Evolutionary conservation across 2,113 vertebrate genomes (phyloP).

Genomic region (Daboia siamensis): DNA sequence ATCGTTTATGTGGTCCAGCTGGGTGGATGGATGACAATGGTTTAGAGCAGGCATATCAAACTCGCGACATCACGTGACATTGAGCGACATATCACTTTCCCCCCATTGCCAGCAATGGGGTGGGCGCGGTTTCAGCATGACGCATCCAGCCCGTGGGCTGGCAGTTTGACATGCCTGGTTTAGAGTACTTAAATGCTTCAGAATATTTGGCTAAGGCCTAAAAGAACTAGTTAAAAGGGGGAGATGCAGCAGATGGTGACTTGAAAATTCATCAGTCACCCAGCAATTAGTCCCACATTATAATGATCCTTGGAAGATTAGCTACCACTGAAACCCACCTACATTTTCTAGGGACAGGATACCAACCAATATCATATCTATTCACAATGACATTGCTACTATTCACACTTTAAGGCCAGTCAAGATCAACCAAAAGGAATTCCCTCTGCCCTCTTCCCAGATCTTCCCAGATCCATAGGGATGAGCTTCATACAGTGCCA

Average conservation of each 20-base stretch:
- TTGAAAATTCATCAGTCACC: accelerated
- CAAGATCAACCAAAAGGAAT: neutral
- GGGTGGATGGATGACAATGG: neutral
- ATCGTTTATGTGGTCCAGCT: neutral
- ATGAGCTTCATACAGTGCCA: neutral
- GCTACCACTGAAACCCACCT: neutral
- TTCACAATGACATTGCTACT: neutral
- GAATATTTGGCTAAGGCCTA: neutral
- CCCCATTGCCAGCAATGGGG: no score
- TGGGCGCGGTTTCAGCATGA: no score
- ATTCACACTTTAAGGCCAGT: neutral
- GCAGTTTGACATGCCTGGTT: no score
- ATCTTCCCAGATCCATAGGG: neutral
- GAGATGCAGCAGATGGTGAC: neutral
- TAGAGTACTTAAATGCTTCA: neutral
- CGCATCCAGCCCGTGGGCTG: no score
- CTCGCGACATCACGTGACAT: no score
- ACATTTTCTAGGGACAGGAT: neutral
- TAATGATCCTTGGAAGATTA: neutral
- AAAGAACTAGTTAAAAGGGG: neutral
- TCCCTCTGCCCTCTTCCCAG: neutral
- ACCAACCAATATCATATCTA: neutral
- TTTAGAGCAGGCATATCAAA: neutral
- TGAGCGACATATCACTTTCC: no score
- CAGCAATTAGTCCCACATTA: no score